Evolutionary conservation across 1,140 invertebrate genomes (phyloP).

Genomic region (Odontomachus brunneus): DNA sequence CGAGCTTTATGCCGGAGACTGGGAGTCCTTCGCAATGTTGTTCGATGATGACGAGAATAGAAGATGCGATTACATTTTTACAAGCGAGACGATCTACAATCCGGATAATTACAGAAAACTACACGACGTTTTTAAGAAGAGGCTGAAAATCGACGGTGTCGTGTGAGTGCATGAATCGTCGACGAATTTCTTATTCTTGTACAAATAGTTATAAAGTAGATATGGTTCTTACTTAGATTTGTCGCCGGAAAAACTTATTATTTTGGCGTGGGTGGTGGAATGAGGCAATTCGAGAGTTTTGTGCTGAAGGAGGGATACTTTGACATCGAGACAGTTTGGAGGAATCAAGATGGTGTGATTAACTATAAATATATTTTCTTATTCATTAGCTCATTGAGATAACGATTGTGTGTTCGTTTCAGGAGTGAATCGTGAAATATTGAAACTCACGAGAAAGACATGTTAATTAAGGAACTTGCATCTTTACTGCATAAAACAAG

Average conservation of each 20-base stretch:
- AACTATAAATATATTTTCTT: constrained; percentile 48
- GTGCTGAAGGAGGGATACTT: constrained; percentile 87
- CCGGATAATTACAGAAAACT: constrained; percentile 91
- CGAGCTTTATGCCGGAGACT: constrained; percentile 93
- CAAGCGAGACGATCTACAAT: constrained; percentile 97
- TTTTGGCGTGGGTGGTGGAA: constrained; percentile 95
- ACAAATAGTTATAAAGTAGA: constrained; percentile 6
- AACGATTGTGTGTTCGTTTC: constrained; percentile 65
- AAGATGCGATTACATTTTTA: constrained; percentile 93
- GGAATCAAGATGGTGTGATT: constrained; percentile 85
- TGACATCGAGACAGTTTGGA: constrained; percentile 86
- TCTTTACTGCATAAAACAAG: not conserved
- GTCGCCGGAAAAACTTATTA: constrained; percentile 95
- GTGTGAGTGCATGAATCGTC: constrained; percentile 79
- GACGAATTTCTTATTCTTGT: constrained; percentile 23
- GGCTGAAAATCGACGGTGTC: constrained; percentile 88
- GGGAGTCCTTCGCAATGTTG: constrained; percentile 88
- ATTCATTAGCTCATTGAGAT: not conserved
- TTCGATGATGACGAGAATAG: constrained; percentile 75
- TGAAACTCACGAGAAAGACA: constrained; percentile 79
- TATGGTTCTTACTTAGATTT: constrained; percentile 81
- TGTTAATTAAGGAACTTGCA: not conserved
- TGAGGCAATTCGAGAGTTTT: constrained; percentile 89
- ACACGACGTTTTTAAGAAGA: constrained; percentile 88
- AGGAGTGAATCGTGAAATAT: constrained; percentile 85